Evolutionary conservation across 2,888 invertebrate genomes (phyloP), one percentile per base, ranked within the genome.

Genomic region (Panorpa germanica): DNA sequence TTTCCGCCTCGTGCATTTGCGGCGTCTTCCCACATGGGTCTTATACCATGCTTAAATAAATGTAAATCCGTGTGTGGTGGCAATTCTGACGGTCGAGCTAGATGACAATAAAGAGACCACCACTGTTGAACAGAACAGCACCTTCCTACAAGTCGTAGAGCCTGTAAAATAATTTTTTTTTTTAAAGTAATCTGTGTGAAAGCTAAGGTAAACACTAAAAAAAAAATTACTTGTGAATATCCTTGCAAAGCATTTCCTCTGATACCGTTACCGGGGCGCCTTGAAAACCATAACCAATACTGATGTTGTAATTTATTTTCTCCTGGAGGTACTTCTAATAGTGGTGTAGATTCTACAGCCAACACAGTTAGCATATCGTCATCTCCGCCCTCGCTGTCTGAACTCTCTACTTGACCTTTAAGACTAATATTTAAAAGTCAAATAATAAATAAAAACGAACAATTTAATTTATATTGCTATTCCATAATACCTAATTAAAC

Each of bases 1-100:
- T 95, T 95, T 16, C 96, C 98, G 31, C 98, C 96, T 52, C 81
- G 77, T 49, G 80, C 76, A 59, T 98, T 98, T 27, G 88, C 86
- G 34, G 78, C 74, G 55, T 96, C 95, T 65, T 98, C 98, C 98
- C 96, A 98, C 83, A 98, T 95, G 13, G 96, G 96, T 53, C 90
- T 86, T 46, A 98, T 93, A 41, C 95, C 96, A 45, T 90, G 71
- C 65, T 96, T 96, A 57, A 98, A 98, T 36, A 98, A 66, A 56
- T 95, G 95, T 47, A 93, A 73, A 58, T 96, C 93, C 46, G 88
- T 72, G 46, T 86, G 85, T 11, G 85, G 80, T 24, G 80, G 76
- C 43, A 96, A 65, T 45, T 95, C 86, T 33, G 80, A 73, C 29
- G 95, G 85, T 45, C 91, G 70, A 40, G 78, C 70, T 46, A 95